Evolutionary conservation across 2,888 invertebrate species (phyloP).

Genomic region (Galerucella nymphaeae): DNA sequence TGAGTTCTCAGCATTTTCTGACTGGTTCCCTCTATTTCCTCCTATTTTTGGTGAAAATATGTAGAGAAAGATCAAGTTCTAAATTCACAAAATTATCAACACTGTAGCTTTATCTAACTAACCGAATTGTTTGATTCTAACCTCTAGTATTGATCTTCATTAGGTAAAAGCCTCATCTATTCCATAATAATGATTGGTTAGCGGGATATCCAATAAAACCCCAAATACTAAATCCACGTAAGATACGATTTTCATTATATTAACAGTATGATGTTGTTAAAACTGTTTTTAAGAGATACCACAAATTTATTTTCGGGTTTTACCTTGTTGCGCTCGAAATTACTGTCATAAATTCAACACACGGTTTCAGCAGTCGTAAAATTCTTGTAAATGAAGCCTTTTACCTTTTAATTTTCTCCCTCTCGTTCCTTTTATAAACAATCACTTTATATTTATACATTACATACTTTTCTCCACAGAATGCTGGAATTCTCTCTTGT

Average conservation of each 20-base stretch:
- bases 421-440: neutral
- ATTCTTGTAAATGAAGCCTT: conserved; percentile 9
- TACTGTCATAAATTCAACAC: conserved; percentile 8
- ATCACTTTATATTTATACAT: too few species aligned
- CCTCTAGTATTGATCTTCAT: too few species aligned
- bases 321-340: neutral
- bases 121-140: too few species aligned
- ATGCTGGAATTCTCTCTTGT: too few species aligned
- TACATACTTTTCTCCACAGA: too few species aligned
- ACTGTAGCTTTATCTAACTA: too few species aligned
- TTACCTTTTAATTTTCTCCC: conserved; percentile 3
- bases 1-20: too few species aligned
- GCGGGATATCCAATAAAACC: neutral
- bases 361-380: conserved; percentile 3
- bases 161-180: too few species aligned
- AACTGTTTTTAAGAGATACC: conserved; percentile 4
- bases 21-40: too few species aligned
- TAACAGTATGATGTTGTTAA: neutral
- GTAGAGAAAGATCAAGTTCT: too few species aligned
- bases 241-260: neutral
- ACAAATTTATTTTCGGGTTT: neutral
- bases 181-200: neutral
- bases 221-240: neutral
- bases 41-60: too few species aligned
- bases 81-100: too few species aligned